Base-by-base conservation (phyloP, 2,888 invertebrate species). In the Therioaphis trifolii region DNA sequence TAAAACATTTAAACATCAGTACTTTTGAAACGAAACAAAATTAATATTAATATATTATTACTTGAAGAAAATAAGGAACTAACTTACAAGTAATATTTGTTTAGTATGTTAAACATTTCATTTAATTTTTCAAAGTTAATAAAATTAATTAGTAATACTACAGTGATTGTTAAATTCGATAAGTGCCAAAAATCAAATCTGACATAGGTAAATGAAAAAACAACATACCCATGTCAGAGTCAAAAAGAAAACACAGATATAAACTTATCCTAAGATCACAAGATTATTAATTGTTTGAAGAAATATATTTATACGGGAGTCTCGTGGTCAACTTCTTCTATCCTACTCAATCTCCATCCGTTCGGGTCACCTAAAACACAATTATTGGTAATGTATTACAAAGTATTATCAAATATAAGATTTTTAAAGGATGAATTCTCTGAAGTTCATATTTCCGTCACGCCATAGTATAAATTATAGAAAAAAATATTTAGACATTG, bases 321-420 rank as follows among this genome's bases (percentile, higher is more conserved):
- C 89, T 94, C 94, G 88, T 94, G 94, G 88, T 94, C 94, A 86
- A 93, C 91, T 90, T 94, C 94, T 89, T 94, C 94, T 89, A 94
- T 94, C 88, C 94, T 91, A 86, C 94, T 94, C 87, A 94, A 91
- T 85, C 94, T 92, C 94, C 94, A 94, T 86, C 94, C 94, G 89
- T 94, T 94, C 85, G 93, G 93, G 89, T 94, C 94, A 86, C 72
- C 80, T 71, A 27, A 75, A 85, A 78, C 21, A 80, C 66, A 80
- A 84, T 68, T 15, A 15, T 15, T 35, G 3, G 35, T 35, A 35
- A 35, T 5, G 7, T 5, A 35, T 35, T 35, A 35, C 35, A 35
- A 35, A 75, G 40, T 27, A 61, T 3, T 0, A 43, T 18, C 27
- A 27, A 43, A 43, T 0, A 3, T 14, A 18, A 18, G 11, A 0